Percentiles rank a stretch among this genome's conserved stretches.
Conservation (phyloP, 2,888 invertebrate genomes). For the Mesochorus sp. region DNA sequence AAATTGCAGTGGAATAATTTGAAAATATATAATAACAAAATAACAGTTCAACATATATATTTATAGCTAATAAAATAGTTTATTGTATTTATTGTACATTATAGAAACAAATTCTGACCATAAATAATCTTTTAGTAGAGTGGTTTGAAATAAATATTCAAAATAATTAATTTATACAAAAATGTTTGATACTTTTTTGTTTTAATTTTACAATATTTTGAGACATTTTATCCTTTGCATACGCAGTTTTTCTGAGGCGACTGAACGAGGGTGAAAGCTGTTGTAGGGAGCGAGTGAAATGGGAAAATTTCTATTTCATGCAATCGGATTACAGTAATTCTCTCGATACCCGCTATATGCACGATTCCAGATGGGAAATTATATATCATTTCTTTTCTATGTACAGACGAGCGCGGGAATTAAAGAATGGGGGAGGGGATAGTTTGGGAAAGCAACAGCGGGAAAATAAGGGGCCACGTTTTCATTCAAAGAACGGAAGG, state of each 20-base stretch:
- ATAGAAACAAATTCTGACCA: not conserved
- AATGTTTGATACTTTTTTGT: not conserved
- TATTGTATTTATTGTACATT: too few relatives aligned
- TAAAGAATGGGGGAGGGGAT: not conserved
- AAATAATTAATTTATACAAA: not conserved
- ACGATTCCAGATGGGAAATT: slow-evolving; percentile 24
- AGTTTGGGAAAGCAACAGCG: not conserved
- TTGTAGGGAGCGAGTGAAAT: not conserved
- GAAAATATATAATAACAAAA: too few relatives aligned
- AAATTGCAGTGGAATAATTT: too few relatives aligned
- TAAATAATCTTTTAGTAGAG: too few relatives aligned
- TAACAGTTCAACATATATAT: too few relatives aligned
- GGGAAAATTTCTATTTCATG: slow-evolving; percentile 21
- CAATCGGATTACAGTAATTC: slow-evolving; percentile 34
- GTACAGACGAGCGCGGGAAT: not conserved
- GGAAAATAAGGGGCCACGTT: slow-evolving; percentile 7
- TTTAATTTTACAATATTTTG: not conserved
- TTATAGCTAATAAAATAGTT: too few relatives aligned
- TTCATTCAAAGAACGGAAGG: not conserved
- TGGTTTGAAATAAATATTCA: not conserved
- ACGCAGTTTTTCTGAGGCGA: not conserved
- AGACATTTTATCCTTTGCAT: too few relatives aligned
- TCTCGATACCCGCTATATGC: not conserved
- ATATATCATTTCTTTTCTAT: not conserved
- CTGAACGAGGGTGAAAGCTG: not conserved